phyloP scores from a whole-genome alignment of 1,140 invertebrate species.

The Drosophila kurseongensis region DNA sequence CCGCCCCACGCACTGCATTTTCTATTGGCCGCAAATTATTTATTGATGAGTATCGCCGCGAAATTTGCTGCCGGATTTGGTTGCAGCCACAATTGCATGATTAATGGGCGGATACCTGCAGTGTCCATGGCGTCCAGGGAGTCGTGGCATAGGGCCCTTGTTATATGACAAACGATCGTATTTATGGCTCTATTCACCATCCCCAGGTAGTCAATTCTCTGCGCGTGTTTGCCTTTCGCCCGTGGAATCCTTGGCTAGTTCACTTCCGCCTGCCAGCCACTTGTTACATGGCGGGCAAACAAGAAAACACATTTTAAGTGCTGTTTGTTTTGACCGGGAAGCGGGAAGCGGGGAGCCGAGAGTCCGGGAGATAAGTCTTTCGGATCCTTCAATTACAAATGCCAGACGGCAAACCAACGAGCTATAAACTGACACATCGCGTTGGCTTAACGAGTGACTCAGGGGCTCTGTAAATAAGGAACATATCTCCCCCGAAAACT shows the following conservation, averaged over 20 bases:
- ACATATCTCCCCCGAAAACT: slow-evolving; percentile 24
- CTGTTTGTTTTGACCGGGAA: slow-evolving; percentile 60
- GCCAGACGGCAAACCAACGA: slow-evolving; percentile 35
- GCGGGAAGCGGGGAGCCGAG: slow-evolving; percentile 9
- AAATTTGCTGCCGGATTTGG: slow-evolving; percentile 49
- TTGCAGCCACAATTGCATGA: slow-evolving; percentile 58
- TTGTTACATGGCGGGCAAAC: slow-evolving; percentile 65
- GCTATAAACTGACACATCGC: slow-evolving; percentile 56
- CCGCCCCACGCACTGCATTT: slow-evolving; percentile 74
- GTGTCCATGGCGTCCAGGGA: slow-evolving; percentile 10
- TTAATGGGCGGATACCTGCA: slow-evolving; percentile 52
- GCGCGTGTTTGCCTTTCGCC: slow-evolving; percentile 41
- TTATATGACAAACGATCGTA: slow-evolving; percentile 60
- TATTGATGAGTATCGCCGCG: slow-evolving; percentile 61
- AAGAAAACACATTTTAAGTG: slow-evolving; percentile 68
- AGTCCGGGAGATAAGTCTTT: slow-evolving; percentile 36
- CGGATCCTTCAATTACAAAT: slow-evolving; percentile 65
- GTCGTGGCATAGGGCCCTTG: slow-evolving; percentile 15
- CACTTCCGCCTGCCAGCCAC: slow-evolving; percentile 68
- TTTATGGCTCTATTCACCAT: slow-evolving; percentile 55
- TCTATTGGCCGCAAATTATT: slow-evolving; percentile 47
- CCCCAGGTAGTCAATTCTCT: slow-evolving; percentile 47
- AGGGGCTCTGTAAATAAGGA: slow-evolving; percentile 8
- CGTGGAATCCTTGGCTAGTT: slow-evolving; percentile 45
- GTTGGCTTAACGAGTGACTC: slow-evolving; percentile 23